A percentile compares a stretch with the other conserved stretches of the same genome.
These are phyloP conservation scores for Cichlasoma orientale DNA, from an alignment of 2,797 vertebrate species.

Conservation along the genomic window DNA sequence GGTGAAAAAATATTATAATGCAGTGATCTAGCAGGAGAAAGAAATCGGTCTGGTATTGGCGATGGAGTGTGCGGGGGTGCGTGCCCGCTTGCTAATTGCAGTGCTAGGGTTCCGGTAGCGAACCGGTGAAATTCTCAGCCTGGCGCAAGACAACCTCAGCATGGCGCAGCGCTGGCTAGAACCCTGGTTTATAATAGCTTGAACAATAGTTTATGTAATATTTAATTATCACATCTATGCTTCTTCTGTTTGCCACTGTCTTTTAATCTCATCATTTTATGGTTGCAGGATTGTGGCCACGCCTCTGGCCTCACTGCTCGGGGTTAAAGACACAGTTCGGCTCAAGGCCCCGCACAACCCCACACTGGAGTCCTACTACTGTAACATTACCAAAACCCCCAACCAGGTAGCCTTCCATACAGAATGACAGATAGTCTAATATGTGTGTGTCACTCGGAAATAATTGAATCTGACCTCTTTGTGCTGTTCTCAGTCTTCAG, in stretches of 20 bases:
- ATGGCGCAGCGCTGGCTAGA: no score
- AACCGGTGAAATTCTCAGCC: no score
- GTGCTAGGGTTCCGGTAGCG: no score
- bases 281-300: constrained; percentile 85
- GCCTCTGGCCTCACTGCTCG: constrained; percentile 86
- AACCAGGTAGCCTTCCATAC: constrained; percentile 82
- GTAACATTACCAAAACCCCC: constrained; percentile 84
- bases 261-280: constrained; percentile 5
- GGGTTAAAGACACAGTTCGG: constrained; percentile 88
- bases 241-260: not conserved
- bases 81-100: no score
- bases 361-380: constrained; percentile 88
- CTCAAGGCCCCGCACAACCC: constrained; percentile 84
- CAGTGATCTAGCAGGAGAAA: no score
- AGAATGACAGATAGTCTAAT: not conserved
- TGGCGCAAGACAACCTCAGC: no score
- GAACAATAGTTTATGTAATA: not conserved
- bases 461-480: constrained; percentile 1
- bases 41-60: no score
- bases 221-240: not conserved
- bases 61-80: no score
- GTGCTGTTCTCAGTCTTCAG: constrained; percentile 77
- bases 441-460: not conserved
- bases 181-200: not conserved
- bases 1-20: no score